Conservation (phyloP, 2,797 vertebrate species). For the Gambelia wislizenii region DNA sequence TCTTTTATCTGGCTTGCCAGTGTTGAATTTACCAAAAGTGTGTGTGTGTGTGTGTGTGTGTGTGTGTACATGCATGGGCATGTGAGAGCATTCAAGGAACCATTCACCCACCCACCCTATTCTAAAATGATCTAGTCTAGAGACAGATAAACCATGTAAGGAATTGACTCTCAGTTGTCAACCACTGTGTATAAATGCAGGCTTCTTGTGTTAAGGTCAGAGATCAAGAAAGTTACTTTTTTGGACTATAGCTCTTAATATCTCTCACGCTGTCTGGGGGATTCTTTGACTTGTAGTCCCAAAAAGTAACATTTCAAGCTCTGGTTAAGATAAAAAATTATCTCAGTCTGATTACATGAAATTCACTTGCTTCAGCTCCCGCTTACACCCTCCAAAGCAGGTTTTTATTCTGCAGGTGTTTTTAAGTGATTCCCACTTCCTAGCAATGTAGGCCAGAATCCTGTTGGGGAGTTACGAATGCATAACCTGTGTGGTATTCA, state of each 20-base stretch:
- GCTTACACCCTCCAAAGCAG: neutral
- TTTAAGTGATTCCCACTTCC: neutral
- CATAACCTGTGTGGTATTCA: no score
- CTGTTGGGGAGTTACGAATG: no score
- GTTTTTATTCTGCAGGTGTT: neutral
- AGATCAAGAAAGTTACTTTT: no score
- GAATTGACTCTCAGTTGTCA: no score
- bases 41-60: neutral
- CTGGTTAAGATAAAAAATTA: no score
- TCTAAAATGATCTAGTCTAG: neutral
- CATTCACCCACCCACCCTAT: neutral
- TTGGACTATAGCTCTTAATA: no score
- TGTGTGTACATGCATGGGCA: neutral
- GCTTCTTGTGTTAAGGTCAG: no score
- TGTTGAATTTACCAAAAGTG: neutral
- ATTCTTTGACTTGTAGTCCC: neutral
- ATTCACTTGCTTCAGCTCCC: neutral
- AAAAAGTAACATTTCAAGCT: neutral
- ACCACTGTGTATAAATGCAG: no score
- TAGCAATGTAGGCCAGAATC: neutral
- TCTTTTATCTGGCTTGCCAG: neutral
- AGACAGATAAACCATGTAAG: neutral
- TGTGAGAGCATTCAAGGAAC: neutral
- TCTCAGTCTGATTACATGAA: neutral
- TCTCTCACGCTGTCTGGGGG: neutral